Conservation (phyloP, 2,888 invertebrate genomes). For the Drosophila testacea region DNA sequence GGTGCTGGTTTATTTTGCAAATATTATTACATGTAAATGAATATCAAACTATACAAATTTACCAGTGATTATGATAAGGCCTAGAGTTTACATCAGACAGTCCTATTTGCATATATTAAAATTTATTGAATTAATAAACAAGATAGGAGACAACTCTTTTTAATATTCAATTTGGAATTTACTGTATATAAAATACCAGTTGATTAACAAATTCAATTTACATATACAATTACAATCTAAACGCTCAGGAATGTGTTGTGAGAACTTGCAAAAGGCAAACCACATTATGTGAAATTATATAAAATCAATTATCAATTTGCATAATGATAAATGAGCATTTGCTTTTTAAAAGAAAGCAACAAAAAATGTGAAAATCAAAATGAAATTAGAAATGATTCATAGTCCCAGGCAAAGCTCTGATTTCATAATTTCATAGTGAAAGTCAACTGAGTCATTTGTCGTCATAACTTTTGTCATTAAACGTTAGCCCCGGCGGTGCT, state of each 20-base stretch:
- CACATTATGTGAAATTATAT: constrained; percentile 49
- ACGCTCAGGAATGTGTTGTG: constrained; percentile 19
- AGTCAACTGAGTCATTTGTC: constrained; percentile 78
- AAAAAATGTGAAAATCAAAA: constrained; percentile 26
- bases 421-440: constrained; percentile 72
- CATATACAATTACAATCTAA: constrained; percentile 34
- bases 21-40: constrained; percentile 7
- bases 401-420: constrained; percentile 61
- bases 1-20: constrained; percentile 11
- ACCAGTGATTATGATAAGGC: constrained; percentile 18
- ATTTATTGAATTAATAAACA: constrained; percentile 11
- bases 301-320: constrained; percentile 73
- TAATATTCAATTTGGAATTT: constrained; percentile 55
- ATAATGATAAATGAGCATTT: constrained; percentile 61
- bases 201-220: constrained; percentile 75
- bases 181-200: constrained; percentile 56
- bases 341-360: constrained; percentile 31
- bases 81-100: constrained; percentile 12
- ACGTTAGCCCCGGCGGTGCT: constrained; percentile 31
- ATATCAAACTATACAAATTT: constrained; percentile 13
- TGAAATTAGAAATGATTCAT: constrained; percentile 69
- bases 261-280: constrained; percentile 32
- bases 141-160: background rate
- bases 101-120: constrained; percentile 33
- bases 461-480: constrained; percentile 78